Conservation (phyloP, 2,113 vertebrate species). For the Austrofundulus limnaeus region DNA sequence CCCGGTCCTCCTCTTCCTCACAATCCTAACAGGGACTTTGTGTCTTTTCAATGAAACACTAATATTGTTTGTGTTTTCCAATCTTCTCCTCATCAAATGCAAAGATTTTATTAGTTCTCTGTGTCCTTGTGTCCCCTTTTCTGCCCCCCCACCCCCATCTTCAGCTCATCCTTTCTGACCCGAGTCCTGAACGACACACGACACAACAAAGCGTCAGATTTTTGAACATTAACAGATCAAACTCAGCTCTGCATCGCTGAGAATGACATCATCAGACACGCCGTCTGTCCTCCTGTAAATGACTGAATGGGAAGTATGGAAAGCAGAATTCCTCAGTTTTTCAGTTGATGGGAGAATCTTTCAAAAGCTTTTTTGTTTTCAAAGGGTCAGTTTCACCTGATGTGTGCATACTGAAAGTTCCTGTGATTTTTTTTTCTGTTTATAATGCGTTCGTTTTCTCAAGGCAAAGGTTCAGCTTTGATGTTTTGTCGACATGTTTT, state of each 20-base stretch:
- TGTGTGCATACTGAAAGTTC: constrained; percentile 5
- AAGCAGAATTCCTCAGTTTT: constrained; percentile 5
- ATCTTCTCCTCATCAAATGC: neutral
- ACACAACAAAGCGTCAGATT: constrained; percentile 3
- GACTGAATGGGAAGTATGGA: constrained; percentile 19
- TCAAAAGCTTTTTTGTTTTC: neutral
- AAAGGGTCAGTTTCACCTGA: constrained; percentile 1
- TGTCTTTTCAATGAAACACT: too few relatives aligned
- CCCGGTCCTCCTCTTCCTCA: neutral
- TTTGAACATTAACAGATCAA: constrained; percentile 16
- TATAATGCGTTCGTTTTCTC: neutral
- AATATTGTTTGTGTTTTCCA: too few relatives aligned
- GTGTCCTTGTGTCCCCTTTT: neutral
- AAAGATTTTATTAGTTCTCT: neutral
- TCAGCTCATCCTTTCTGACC: neutral
- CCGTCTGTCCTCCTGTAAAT: constrained; percentile 6
- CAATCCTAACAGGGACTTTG: neutral
- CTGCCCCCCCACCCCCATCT: neutral
- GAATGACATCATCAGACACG: constrained; percentile 9
- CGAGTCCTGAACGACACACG: constrained; percentile 1
- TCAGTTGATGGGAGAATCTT: neutral
- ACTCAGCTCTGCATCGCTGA: neutral
- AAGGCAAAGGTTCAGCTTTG: neutral
- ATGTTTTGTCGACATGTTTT: neutral
- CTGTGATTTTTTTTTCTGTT: neutral